Percentiles rank a stretch among this genome's conserved stretches.
These are phyloP conservation scores for Psettodes erumei DNA, from an alignment of 2,113 vertebrate species.

Conservation along the genomic window DNA sequence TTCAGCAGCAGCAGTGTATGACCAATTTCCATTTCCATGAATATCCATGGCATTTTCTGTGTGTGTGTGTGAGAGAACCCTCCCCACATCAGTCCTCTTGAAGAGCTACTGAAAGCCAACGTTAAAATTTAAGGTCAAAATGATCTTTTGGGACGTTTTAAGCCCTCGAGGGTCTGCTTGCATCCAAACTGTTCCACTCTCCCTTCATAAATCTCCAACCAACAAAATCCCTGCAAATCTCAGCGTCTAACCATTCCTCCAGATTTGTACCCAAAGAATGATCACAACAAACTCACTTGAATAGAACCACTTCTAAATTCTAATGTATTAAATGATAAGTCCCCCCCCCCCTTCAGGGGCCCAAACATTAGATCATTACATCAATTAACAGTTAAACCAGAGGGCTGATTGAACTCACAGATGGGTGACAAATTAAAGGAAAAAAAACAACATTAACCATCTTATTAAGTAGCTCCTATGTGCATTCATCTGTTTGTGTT, in stretches of 20 bases:
- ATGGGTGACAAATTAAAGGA: constrained; percentile 13
- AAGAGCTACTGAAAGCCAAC: background rate
- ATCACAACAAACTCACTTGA: background rate
- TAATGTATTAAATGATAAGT: no score
- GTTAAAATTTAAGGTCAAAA: background rate
- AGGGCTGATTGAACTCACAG: constrained; percentile 4
- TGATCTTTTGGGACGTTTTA: background rate
- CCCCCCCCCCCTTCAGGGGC: no score
- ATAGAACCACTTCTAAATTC: constrained; percentile 1
- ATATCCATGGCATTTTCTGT: constrained; percentile 28
- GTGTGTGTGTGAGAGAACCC: background rate
- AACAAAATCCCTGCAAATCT: constrained; percentile 19
- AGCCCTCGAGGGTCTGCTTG: constrained; percentile 12
- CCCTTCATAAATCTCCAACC: constrained; percentile 31
- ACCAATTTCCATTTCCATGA: constrained; percentile 30
- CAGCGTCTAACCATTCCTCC: constrained; percentile 12
- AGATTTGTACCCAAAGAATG: background rate
- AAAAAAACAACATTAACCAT: background rate
- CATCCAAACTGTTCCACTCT: constrained; percentile 26
- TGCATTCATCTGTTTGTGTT: background rate
- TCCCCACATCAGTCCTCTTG: background rate
- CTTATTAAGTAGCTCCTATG: background rate
- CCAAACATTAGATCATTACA: constrained; percentile 10
- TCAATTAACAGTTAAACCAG: constrained; percentile 3
- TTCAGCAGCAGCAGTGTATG: constrained; percentile 3